Conservation (phyloP, 2,888 invertebrate genomes). For the Coelogynopora nodosa region DNA sequence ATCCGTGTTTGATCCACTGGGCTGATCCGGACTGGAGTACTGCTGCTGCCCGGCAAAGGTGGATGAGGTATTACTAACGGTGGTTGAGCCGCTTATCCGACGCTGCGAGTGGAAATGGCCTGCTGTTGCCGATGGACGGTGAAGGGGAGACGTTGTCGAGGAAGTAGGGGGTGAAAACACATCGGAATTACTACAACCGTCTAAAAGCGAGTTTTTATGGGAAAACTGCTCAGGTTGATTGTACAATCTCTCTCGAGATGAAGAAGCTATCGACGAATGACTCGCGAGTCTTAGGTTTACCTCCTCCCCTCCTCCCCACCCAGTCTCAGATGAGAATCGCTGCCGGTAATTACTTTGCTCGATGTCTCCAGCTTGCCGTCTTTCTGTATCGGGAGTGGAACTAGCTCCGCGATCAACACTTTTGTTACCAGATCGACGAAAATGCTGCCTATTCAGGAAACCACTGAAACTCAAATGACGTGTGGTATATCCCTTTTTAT, state of each 20-base stretch:
- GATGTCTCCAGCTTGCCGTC: not conserved
- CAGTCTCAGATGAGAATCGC: not conserved
- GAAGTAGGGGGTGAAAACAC: not conserved
- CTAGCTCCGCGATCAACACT: not conserved
- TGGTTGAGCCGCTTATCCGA: not conserved
- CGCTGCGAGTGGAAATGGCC: not conserved
- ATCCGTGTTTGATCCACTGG: not conserved
- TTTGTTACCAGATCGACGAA: not conserved
- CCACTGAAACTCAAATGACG: not conserved
- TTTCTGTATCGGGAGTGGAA: not conserved
- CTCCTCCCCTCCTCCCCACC: not conserved
- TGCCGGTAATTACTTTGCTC: not conserved
- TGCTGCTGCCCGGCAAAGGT: not conserved
- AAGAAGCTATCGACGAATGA: not conserved
- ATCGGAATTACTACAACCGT: not conserved
- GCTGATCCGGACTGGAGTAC: not conserved
- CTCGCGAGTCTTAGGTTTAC: not conserved
- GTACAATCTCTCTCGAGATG: not conserved
- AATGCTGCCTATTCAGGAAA: not conserved
- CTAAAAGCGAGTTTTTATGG: not conserved
- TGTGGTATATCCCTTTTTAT: not conserved
- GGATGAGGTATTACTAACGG: not conserved
- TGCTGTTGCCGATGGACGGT: not conserved
- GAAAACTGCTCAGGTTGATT: not conserved
- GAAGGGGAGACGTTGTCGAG: not conserved